Base-by-base conservation (phyloP, 2,797 vertebrate genomes). In the Onychomys arenicola region DNA sequence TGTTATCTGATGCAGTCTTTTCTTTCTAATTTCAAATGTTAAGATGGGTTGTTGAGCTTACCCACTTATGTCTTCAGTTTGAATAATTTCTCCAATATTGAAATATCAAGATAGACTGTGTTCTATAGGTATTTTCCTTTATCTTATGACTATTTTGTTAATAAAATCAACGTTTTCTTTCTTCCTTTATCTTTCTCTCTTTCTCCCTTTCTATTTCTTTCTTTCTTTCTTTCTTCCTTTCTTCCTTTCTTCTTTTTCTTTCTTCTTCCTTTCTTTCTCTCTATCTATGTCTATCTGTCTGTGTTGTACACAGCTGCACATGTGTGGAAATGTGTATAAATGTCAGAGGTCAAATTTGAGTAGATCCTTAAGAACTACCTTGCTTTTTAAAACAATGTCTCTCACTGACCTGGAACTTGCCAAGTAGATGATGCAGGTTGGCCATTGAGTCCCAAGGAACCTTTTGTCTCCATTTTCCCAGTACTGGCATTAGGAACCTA, bases 121-220 rank as follows among this genome's bases (percentile, higher is more conserved):
- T 80, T 59, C 65, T 84, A 63, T 27, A 96, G 97, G 59, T 65
- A 52, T 97, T 98, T 91, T 46, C 9, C 43, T 46, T 98, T 32
- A 96, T 97, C 34, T 71, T 90, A 52, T 90, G 40, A 96, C 29
- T 76, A 95, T 77, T 76, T 95, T 52, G n/a, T 69, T 97, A 84
- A 65, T 90, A 75, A 49, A 61, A 77, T 90, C 92, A 82, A 80
- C 91, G 85, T 40, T 0, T 14, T 76, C 71, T 55, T 10, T 23
- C 43, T 86, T n/a, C 7, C 57, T 73, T 73, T 8, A 0, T 73
- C 12, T 13, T 3, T 23, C 37, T 19, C 4, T 43, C 37, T 21
- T 5, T 19, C 77, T 55, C 5, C 34, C 23, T 25, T 59, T 37
- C 34, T 52, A 13, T 25, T 59, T 37, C 34, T n/a, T 17, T 10